phyloP scores from a whole-genome alignment of 2,888 invertebrate species.

The Trissoscelio sp. region DNA sequence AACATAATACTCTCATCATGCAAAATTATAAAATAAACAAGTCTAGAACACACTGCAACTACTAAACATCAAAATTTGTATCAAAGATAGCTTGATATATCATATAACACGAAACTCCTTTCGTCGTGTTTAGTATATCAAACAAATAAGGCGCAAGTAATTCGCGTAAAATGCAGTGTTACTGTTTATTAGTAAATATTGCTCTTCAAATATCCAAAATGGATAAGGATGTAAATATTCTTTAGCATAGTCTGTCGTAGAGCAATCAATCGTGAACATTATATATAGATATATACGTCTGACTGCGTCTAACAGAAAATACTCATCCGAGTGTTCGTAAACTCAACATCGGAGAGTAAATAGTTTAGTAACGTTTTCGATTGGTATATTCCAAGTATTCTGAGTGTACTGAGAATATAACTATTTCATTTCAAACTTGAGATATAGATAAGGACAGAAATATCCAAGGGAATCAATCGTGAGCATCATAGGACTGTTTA shows the following conservation, averaged over 20 bases:
- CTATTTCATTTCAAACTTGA: constrained; percentile 1
- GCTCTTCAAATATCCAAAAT: background rate
- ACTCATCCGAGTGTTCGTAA: background rate
- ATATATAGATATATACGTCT: background rate
- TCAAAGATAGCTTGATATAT: too few relatives aligned
- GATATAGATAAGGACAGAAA: constrained; percentile 14
- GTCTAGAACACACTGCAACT: too few relatives aligned
- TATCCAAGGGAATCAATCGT: background rate
- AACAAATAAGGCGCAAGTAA: too few relatives aligned
- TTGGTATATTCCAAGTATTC: constrained; percentile 1
- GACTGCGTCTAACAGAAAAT: background rate
- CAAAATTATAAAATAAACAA: too few relatives aligned
- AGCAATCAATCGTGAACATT: background rate
- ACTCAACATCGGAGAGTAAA: background rate
- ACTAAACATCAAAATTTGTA: too few relatives aligned
- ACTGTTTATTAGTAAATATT: background rate
- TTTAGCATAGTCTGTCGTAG: background rate
- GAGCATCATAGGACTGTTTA: background rate
- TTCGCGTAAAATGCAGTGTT: too few relatives aligned
- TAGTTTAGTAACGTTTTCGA: constrained; percentile 18
- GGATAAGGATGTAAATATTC: background rate
- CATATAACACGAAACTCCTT: too few relatives aligned
- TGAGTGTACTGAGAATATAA: background rate
- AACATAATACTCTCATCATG: too few relatives aligned
- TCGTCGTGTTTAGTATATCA: too few relatives aligned